A percentile compares a stretch with the other conserved stretches of the same genome.
These are phyloP conservation scores for Drosophila pseudoobscura DNA, from an alignment of 1,140 invertebrate genomes.

Conservation along the genomic window DNA sequence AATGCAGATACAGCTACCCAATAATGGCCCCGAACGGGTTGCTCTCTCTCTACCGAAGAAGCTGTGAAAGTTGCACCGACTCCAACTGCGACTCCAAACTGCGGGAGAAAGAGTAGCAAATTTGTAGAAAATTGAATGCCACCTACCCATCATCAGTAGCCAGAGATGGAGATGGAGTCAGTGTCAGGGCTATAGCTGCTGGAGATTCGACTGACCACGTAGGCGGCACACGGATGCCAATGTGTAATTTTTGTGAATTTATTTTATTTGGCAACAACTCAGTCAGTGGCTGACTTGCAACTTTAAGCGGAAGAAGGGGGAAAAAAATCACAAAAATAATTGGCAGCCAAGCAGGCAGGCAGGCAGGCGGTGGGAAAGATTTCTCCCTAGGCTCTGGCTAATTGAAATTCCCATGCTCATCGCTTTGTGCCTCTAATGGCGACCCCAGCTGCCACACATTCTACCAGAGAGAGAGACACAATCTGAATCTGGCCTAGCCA, in stretches of 20 bases:
- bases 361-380: slow-evolving; percentile 55
- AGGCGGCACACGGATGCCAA: slow-evolving; percentile 61
- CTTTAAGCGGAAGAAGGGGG: slow-evolving; percentile 27
- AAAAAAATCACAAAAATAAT: slow-evolving; percentile 30
- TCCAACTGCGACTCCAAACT: slow-evolving; percentile 18
- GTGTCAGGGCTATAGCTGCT: slow-evolving; percentile 9
- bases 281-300: slow-evolving; percentile 14
- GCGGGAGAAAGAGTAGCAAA: slow-evolving; percentile 61
- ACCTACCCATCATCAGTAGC: slow-evolving; percentile 51
- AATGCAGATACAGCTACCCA: slow-evolving; percentile 60
- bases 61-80: slow-evolving; percentile 53
- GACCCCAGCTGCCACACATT: slow-evolving; percentile 53
- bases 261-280: slow-evolving; percentile 52
- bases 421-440: slow-evolving; percentile 58
- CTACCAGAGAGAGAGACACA: slow-evolving; percentile 13
- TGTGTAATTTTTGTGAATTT: slow-evolving; percentile 62
- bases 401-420: slow-evolving; percentile 66
- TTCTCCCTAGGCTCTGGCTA: slow-evolving; percentile 56
- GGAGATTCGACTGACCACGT: slow-evolving; percentile 48
- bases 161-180: slow-evolving; percentile 3
- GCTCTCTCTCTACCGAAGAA: slow-evolving; percentile 48
- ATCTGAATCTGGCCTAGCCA: slow-evolving; percentile 47
- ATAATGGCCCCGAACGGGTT: slow-evolving; percentile 30
- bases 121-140: slow-evolving; percentile 64
- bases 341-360: slow-evolving; percentile 29